Percentiles rank a stretch among this genome's conserved stretches.
Conservation (phyloP, 2,888 invertebrate genomes). For the Pomacea canaliculata region DNA sequence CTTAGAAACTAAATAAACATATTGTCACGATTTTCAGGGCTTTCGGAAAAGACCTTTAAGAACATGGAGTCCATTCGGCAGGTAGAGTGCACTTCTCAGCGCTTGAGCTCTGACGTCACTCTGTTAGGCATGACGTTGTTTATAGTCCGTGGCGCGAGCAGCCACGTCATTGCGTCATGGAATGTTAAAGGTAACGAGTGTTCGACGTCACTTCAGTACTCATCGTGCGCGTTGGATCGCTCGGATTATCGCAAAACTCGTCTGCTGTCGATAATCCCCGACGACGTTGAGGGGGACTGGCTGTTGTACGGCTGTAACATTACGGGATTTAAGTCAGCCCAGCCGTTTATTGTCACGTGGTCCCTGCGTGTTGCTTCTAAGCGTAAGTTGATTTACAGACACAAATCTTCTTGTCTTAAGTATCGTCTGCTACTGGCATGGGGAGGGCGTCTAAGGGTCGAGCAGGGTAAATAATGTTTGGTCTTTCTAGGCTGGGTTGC, state of each 20-base stretch:
- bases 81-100: not conserved
- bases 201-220: slow-evolving; percentile 14
- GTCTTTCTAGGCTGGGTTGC: too few relatives aligned
- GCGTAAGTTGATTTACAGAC: too few relatives aligned
- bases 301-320: slow-evolving; percentile 17
- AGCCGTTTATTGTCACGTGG: not conserved
- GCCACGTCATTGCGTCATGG: slow-evolving; percentile 3
- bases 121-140: not conserved
- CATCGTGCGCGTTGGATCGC: slow-evolving; percentile 13
- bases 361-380: too few relatives aligned
- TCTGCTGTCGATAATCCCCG: slow-evolving; percentile 7
- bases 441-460: too few relatives aligned
- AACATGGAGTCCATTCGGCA: not conserved
- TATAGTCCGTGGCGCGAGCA: not conserved
- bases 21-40: not conserved
- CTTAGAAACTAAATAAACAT: too few relatives aligned
- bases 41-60: not conserved
- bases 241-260: not conserved
- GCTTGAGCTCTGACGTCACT: not conserved
- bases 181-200: slow-evolving; percentile 4
- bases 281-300: slow-evolving; percentile 2
- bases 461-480: too few relatives aligned
- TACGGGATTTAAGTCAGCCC: slow-evolving; percentile 8
- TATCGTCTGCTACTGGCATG: too few relatives aligned
- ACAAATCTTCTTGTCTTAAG: too few relatives aligned